Evolutionary conservation across 2,113 vertebrate species (phyloP).

Genomic region (Plotosus lineatus): DNA sequence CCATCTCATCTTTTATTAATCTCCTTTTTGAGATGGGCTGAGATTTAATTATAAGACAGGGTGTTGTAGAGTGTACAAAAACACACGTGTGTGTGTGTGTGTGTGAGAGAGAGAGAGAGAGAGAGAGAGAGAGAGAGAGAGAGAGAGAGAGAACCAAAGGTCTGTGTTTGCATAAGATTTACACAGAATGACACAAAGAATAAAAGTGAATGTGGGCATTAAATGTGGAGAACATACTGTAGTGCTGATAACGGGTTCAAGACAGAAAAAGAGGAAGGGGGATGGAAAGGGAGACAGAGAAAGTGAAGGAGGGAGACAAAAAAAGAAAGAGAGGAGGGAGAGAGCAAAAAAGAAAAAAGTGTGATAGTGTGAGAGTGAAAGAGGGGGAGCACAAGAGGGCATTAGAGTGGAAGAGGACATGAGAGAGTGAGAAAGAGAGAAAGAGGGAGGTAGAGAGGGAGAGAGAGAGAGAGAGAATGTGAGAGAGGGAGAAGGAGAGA

Average conservation of each 20-base stretch:
- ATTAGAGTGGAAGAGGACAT: no score
- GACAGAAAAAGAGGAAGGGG: not conserved
- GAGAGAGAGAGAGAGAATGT: no score
- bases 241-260: not conserved
- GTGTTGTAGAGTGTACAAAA: conserved; percentile 44
- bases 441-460: no score
- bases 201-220: not conserved
- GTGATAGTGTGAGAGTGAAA: no score
- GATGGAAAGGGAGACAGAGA: not conserved
- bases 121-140: not conserved
- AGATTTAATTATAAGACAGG: conserved; percentile 68
- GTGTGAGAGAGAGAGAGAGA: not conserved
- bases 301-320: not conserved
- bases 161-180: not conserved
- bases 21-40: conserved; percentile 32
- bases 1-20: conserved; percentile 66
- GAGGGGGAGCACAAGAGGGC: no score
- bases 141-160: not conserved
- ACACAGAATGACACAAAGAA: not conserved
- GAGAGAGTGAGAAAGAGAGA: no score
- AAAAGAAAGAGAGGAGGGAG: not conserved
- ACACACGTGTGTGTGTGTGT: no score
- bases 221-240: no score
- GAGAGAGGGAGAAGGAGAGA: no score
- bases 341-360: not conserved